phyloP scores from a whole-genome alignment of 1,140 invertebrate genomes.

The Conus betulinus region DNA sequence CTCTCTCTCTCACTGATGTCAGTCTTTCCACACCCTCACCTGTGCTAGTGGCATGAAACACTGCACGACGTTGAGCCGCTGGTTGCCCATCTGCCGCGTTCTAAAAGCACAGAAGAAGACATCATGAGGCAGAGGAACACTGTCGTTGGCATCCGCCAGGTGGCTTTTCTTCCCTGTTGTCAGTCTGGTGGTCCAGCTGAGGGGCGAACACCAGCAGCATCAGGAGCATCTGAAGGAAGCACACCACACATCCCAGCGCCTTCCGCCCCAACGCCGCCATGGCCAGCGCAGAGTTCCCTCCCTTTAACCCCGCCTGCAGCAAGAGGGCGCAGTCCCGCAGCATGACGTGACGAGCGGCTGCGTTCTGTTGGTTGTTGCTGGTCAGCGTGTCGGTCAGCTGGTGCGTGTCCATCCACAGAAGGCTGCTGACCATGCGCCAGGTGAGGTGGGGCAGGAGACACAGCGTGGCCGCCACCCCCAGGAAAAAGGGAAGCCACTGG shows the following conservation, averaged over 20 bases:
- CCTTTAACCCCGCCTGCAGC: not conserved
- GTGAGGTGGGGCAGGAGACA: conserved; percentile 26
- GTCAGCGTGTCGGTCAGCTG: not conserved
- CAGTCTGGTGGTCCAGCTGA: not conserved
- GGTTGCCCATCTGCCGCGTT: too few relatives aligned
- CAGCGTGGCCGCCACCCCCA: conserved; percentile 12
- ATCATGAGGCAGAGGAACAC: not conserved
- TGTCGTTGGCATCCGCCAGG: too few relatives aligned
- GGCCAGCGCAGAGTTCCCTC: conserved; percentile 17
- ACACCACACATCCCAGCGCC: not conserved
- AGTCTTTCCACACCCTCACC: not conserved
- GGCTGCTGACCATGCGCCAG: not conserved
- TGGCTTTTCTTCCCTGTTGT: not conserved
- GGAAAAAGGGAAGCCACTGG: conserved; percentile 23
- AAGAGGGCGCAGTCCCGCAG: conserved; percentile 4
- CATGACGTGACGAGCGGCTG: not conserved
- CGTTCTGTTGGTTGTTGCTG: not conserved
- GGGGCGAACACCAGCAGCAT: not conserved
- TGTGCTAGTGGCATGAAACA: not conserved
- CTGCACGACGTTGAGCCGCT: not conserved
- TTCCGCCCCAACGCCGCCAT: not conserved
- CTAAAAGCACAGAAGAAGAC: not conserved
- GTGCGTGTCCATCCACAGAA: conserved; percentile 25
- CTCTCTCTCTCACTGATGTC: too few relatives aligned
- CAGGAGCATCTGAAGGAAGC: conserved; percentile 18